These are phyloP conservation scores for Drosophila navojoa DNA, from an alignment of 1,140 invertebrate species.

Conservation along the genomic window DNA sequence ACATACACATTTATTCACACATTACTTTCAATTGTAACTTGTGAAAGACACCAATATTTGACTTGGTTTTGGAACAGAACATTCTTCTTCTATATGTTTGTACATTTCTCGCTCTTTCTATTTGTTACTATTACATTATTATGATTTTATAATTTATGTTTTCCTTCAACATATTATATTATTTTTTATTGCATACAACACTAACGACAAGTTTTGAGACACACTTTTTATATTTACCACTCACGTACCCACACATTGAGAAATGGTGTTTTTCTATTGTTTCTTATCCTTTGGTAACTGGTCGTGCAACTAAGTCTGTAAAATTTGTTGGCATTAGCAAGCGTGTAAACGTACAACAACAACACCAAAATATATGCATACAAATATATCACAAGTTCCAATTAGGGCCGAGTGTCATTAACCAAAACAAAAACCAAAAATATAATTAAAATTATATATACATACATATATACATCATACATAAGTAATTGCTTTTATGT, in stretches of 20 bases:
- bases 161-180: constrained; percentile 24
- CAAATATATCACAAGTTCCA: constrained; percentile 1
- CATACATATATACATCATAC: constrained; percentile 26
- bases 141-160: constrained; percentile 17
- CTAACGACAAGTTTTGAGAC: constrained; percentile 37
- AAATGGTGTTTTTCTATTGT: constrained; percentile 18
- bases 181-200: constrained; percentile 47
- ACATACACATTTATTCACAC: constrained; percentile 25
- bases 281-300: constrained; percentile 54
- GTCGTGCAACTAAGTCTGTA: constrained; percentile 62
- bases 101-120: constrained; percentile 28
- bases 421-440: constrained; percentile 22
- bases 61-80: constrained; percentile 69
- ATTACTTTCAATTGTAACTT: constrained; percentile 67
- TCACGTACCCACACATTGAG: constrained; percentile 12
- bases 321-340: constrained; percentile 55
- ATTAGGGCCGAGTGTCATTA: constrained; percentile 27
- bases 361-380: neutral
- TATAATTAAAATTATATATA: neutral
- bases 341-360: constrained; percentile 41
- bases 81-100: constrained; percentile 36
- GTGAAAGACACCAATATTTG: constrained; percentile 65
- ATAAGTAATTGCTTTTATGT: constrained; percentile 45
- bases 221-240: constrained; percentile 19
- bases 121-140: constrained; percentile 35